Base-by-base conservation (phyloP, 2,888 invertebrate genomes). In the Synanthedon andrenaeformis region DNA sequence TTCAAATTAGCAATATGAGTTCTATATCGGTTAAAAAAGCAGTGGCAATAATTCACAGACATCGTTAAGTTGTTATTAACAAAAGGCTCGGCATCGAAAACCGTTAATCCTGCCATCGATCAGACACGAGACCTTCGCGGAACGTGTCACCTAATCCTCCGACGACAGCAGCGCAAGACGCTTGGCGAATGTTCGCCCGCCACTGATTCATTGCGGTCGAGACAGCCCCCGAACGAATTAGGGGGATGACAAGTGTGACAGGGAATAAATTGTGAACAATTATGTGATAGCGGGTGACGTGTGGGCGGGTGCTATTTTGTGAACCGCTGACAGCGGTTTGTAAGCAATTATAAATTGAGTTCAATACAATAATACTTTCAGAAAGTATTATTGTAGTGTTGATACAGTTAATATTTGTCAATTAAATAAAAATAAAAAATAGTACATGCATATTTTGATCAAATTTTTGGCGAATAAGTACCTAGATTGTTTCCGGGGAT, bases 161-260 rank as follows among this genome's bases (percentile, higher is more conserved):
- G 76, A 67, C 61, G 82, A 79, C 79, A 79, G 72, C 60, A 62
- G 65, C 63, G 35, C 35, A 35, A 35, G 65, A 65, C 66, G 66
- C 72, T 75, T 67, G 62, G 63, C 64, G 66, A 66, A 69, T 61
- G 59, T 52, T 45, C 52, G 57, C 53, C 55, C 52, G 52, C 17
- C 59, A 59, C 56, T 67, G 65, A 69, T 64, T 67, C 59, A 70
- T 64, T 59, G 64, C 65, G 63, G 64, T 62, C 55, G 57, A 52
- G 56, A 55, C 60, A 60, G 52, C 58, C 69, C 64, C 64, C 62
- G 58, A 63, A 72, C 61, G 77, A 73, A 82, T 83, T 82, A 79
- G 62, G 65, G 68, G 71, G 77, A 74, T 83, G 85, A 85, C 84
- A 82, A 68, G 68, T 67, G 69, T 71, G 85, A 82, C 85, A 77